Evolutionary conservation across 2,888 invertebrate genomes (phyloP).

Genomic region (Tetranychus truncatus): DNA sequence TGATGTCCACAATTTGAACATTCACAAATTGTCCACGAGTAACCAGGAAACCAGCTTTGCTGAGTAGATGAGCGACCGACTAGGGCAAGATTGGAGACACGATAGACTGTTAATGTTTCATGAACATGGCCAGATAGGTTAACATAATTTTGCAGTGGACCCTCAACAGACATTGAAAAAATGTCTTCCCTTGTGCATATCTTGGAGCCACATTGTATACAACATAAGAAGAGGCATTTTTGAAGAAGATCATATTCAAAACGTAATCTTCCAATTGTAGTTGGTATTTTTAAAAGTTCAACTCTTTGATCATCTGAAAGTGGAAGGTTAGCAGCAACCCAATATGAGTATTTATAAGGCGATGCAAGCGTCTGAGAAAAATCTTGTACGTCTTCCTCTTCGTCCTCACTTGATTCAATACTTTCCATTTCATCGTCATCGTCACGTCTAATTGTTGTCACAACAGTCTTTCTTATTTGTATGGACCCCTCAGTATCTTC

Average conservation of each 20-base stretch:
- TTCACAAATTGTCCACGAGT: slow-evolving; percentile 57
- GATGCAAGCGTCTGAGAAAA: slow-evolving; percentile 37
- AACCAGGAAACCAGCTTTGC: slow-evolving; percentile 69
- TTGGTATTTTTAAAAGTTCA: slow-evolving; percentile 46
- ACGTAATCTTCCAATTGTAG: slow-evolving; percentile 47
- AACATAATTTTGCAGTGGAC: slow-evolving; percentile 58
- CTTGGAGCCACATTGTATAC: slow-evolving; percentile 38
- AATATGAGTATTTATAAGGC: slow-evolving; percentile 52
- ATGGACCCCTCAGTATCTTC: background rate
- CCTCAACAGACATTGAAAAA: slow-evolving; percentile 61
- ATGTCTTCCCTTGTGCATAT: slow-evolving; percentile 49
- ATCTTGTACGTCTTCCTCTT: background rate
- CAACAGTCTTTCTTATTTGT: slow-evolving; percentile 4
- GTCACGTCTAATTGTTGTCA: background rate
- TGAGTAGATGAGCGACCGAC: slow-evolving; percentile 45
- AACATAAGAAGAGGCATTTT: slow-evolving; percentile 35
- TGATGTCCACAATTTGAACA: slow-evolving; percentile 49
- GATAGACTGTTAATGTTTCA: slow-evolving; percentile 49
- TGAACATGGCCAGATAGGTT: slow-evolving; percentile 61
- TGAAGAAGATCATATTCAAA: slow-evolving; percentile 38
- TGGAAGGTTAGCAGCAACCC: slow-evolving; percentile 58
- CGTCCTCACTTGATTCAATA: background rate
- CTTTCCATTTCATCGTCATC: slow-evolving; percentile 3
- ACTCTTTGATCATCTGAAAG: slow-evolving; percentile 46
- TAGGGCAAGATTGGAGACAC: slow-evolving; percentile 30